A percentile compares a stretch with the other conserved stretches of the same genome.
phyloP scores from a whole-genome alignment of 1,140 invertebrate genomes.

The Aphelinus certus region DNA sequence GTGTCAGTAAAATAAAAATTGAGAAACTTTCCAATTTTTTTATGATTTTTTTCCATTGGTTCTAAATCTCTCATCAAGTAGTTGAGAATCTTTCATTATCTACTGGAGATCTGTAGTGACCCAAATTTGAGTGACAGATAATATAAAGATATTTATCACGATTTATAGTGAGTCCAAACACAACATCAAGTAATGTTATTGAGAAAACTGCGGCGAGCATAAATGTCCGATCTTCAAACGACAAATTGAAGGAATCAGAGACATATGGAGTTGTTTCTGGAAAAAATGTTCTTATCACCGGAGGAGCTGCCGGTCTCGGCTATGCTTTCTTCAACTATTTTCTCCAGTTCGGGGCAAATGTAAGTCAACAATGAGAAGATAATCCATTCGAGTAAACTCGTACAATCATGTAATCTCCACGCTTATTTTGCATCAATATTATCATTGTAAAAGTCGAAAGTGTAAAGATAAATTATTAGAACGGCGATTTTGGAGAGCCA shows the following conservation, averaged over 20 bases:
- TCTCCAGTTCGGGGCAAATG: constrained; percentile 60
- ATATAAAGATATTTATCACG: neutral
- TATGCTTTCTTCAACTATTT: constrained; percentile 62
- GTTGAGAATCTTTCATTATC: neutral
- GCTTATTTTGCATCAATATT: no score
- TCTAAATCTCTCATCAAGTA: neutral
- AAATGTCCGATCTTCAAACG: constrained; percentile 44
- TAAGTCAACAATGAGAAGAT: constrained; percentile 43
- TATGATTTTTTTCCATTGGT: neutral
- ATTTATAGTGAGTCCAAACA: constrained; percentile 1
- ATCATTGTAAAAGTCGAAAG: no score
- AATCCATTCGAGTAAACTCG: no score
- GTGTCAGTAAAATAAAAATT: neutral
- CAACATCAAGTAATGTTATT: neutral
- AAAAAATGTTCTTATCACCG: constrained; percentile 65
- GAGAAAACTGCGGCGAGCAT: neutral
- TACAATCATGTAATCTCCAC: no score
- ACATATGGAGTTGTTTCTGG: constrained; percentile 52
- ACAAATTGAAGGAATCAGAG: constrained; percentile 53
- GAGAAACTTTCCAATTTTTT: neutral
- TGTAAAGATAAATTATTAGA: no score
- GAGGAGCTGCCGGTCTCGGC: constrained; percentile 65
- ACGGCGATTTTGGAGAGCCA: no score
- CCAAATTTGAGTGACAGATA: neutral
- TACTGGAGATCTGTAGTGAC: no score